Evolutionary conservation across 2,888 invertebrate species (phyloP), one percentile per base, ranked within the genome.

Genomic region (Euspilapteryx auroguttella): DNA sequence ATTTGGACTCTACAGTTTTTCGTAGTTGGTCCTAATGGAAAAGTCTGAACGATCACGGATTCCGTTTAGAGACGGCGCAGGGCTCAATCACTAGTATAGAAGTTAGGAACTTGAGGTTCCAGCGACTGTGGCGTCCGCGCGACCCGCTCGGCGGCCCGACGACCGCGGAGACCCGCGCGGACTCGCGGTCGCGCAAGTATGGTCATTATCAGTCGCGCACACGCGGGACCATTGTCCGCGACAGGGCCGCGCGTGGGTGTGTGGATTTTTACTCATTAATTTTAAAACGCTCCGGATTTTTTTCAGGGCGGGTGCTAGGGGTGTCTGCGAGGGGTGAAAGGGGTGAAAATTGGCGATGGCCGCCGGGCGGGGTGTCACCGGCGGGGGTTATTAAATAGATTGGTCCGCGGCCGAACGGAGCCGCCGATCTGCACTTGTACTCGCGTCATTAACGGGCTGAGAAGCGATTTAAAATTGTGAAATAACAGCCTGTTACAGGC

Each of bases 211-310:
- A 45, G 50, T 43, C 47, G 46, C 64, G 48, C 55, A 63, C 69
- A 61, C 62, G 55, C 54, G 47, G n/a, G 44, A 45, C 37, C 49
- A 56, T 59, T 59, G 65, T 61, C 51, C 56, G 52, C 49, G 28
- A 20, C 10, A 10, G 13, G 17, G 11, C 14, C 15, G 49, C 52
- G 49, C 47, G 49, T 66, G 76, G 71, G 69, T 73, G 73, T 71
- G 76, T 76, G 64, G 59, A 76, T 76, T 77, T 75, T 76, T 76
- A 76, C 77, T 77, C 77, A 77, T 77, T 77, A 77, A 77, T 77
- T 77, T 77, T 77, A 77, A 77, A 77, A 76, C 75, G 76, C 71
- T 75, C 69, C 52, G 76, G 75, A 77, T 77, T 77, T 77, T 76
- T 75, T 76, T 69, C 71, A 68, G 73, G 65, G 71, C 62, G 71